Conservation (phyloP, 2,113 vertebrate genomes). For the Caranx ignobilis region DNA sequence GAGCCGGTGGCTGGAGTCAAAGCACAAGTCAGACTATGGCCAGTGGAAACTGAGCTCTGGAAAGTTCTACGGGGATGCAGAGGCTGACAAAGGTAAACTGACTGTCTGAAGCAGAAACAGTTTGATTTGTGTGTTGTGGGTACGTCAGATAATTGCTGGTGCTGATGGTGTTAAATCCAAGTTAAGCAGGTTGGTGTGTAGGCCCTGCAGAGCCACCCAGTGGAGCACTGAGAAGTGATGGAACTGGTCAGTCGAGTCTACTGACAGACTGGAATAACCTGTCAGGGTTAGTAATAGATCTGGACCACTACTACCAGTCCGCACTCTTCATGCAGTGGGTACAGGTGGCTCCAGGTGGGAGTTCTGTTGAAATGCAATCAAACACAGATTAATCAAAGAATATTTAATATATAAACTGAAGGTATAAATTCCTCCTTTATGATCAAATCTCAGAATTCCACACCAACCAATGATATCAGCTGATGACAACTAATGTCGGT, state of each 20-base stretch:
- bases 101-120: neutral
- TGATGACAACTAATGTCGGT: too few species aligned
- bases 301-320: neutral
- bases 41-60: slow-evolving; percentile 88
- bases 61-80: slow-evolving; percentile 91
- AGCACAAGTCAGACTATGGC: slow-evolving; percentile 92
- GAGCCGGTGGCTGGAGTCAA: slow-evolving; percentile 90
- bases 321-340: neutral
- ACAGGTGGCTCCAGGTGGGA: neutral
- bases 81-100: slow-evolving; percentile 91
- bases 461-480: neutral
- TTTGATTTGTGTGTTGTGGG: neutral
- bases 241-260: too few species aligned
- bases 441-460: neutral
- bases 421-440: neutral
- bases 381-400: too few species aligned
- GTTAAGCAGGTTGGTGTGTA: neutral
- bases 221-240: too few species aligned
- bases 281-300: too few species aligned
- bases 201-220: neutral
- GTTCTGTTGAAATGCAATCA: too few species aligned
- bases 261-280: slow-evolving; percentile 10
- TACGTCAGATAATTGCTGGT: neutral
- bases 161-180: slow-evolving; percentile 1
- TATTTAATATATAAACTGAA: neutral